Base-by-base conservation (phyloP, 2,888 invertebrate species). In the Rhagium mordax region DNA sequence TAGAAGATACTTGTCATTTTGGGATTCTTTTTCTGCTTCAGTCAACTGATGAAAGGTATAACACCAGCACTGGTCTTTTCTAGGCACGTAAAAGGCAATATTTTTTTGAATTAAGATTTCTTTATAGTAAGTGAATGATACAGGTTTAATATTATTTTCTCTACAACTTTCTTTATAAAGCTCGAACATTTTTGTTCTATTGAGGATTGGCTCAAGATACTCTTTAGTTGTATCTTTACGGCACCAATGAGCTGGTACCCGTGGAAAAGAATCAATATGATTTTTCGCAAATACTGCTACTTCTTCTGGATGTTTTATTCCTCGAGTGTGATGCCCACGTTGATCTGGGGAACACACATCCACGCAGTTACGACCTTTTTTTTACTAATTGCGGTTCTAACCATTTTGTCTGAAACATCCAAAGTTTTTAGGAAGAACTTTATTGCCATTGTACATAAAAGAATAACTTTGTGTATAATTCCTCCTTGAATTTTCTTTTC, bases 181-280 rank as follows among this genome's bases (percentile, higher is more conserved):
- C 51, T 21, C 41, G 55, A 64, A 70, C 70, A 64, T 70, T 64
- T 41, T 70, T 60, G 24, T 64, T 62, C 64, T 68, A 53, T 70
- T 70, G 47, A 70, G 29, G 47, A 48, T n/a, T 21, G 53, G 21
- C 64, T 70, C 55, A 27, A 55, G 55, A 24, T 70, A 70, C 64
- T 70, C 55, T 33, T 70, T 70, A 4, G 16, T 64, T 49, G 47
- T 55, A 21, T 70, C 64, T 70, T 55, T 51, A 21, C 64, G n/a
- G 53, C 70, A 70, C 70, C 64, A 64, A 60, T 64, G 24, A 24
- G 24, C 24, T 3, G 24, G 24, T 4, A 24, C 24, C 24, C 53
- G 61, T n/a, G 70, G 59, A 51, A 70, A 70, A 13, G 62, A 70
- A 20, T 70, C 70, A 53, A 70, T 70, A 53, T 70, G 70, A 51